phyloP scores from a whole-genome alignment of 2,797 vertebrate genomes.

The Rhadinocentrus ornatus region DNA sequence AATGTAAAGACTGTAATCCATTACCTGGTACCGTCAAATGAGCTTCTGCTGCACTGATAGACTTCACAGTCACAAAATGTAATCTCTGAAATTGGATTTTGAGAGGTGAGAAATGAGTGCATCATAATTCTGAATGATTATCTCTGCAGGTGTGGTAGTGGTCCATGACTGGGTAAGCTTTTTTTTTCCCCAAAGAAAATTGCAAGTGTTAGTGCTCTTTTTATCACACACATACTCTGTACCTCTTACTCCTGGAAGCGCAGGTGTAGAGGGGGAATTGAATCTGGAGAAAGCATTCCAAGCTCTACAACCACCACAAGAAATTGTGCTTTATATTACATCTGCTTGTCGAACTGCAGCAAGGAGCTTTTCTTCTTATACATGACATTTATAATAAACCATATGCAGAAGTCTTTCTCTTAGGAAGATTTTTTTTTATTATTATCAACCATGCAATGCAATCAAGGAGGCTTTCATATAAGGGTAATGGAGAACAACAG shows the following conservation, averaged over 20 bases:
- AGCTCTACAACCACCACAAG: conserved; percentile 3
- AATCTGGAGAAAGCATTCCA: conserved; percentile 39
- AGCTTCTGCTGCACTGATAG: conserved; percentile 50
- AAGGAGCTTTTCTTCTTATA: conserved; percentile 19
- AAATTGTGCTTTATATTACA: conserved; percentile 23
- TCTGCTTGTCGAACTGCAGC: conserved; percentile 6
- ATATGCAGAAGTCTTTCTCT: background rate
- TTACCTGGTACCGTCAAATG: conserved; percentile 66
- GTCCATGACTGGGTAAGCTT: conserved; percentile 31
- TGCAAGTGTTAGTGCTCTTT: conserved; percentile 48
- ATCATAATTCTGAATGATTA: conserved; percentile 73
- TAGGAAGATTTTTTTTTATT: background rate
- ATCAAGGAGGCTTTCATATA: background rate
- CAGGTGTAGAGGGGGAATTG: conserved; percentile 39
- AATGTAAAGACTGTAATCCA: conserved; percentile 67
- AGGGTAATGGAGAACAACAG: background rate
- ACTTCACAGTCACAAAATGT: conserved; percentile 47
- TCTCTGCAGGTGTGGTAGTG: conserved; percentile 59
- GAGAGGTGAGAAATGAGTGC: conserved; percentile 70
- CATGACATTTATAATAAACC: background rate
- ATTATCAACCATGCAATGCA: background rate
- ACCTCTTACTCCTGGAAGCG: conserved; percentile 29
- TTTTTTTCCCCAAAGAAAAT: conserved; percentile 45
- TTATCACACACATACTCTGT: conserved; percentile 15
- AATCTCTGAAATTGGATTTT: conserved; percentile 75